A percentile compares a stretch with the other conserved stretches of the same genome.
phyloP scores from a whole-genome alignment of 2,888 invertebrate species.

The Hypomecis atomaria region DNA sequence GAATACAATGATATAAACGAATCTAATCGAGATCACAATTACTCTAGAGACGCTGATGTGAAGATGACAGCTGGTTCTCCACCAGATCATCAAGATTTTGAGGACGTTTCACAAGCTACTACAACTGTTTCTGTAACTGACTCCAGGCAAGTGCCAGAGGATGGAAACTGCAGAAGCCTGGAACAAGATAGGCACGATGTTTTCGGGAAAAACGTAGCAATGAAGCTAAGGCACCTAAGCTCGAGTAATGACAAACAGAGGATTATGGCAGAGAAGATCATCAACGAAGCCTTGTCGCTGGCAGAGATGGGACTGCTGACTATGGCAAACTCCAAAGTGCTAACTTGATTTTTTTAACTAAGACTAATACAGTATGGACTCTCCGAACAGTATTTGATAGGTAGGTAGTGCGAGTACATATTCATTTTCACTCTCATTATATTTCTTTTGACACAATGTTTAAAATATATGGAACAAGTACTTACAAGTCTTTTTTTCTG shows the following conservation, averaged over 20 bases:
- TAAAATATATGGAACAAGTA: too few relatives aligned
- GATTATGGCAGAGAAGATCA: conserved; percentile 38
- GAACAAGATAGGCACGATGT: conserved; percentile 23
- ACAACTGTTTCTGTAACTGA: neutral
- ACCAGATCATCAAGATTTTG: neutral
- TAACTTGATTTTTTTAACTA: neutral
- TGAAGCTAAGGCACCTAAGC: conserved; percentile 34
- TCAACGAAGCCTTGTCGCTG: conserved; percentile 35
- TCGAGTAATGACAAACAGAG: conserved; percentile 29
- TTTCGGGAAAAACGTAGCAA: conserved; percentile 32
- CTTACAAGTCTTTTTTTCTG: too few relatives aligned
- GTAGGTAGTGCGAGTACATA: too few relatives aligned
- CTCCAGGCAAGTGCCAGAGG: neutral
- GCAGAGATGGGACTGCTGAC: conserved; percentile 37
- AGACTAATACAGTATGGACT: neutral
- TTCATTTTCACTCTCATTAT: too few relatives aligned
- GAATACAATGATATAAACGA: neutral
- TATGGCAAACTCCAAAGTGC: conserved; percentile 8
- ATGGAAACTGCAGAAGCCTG: neutral
- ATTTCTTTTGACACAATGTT: neutral
- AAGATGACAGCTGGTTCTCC: neutral
- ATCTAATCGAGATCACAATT: neutral
- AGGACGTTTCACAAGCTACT: neutral
- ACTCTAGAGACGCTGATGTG: too few relatives aligned
- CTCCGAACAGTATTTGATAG: neutral